Percentiles rank a stretch among this genome's conserved stretches.
Conservation (phyloP, 2,888 invertebrate genomes). For the Matsumyia berberina region DNA sequence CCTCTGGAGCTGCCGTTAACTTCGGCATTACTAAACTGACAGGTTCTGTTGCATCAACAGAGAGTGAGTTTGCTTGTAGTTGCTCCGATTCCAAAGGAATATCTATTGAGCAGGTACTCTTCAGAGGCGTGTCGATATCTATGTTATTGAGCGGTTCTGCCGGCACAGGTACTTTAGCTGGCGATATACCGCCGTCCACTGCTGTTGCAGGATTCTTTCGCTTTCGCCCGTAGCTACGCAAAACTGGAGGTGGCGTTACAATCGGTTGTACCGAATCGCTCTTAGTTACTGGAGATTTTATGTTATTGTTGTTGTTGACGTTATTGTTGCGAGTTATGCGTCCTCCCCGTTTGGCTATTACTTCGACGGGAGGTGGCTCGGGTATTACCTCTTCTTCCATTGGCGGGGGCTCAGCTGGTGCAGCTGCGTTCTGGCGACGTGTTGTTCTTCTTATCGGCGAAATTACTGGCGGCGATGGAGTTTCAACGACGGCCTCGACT, state of each 20-base stretch:
- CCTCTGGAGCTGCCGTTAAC: constrained; percentile 23
- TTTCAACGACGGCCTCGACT: constrained; percentile 21
- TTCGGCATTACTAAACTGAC: constrained; percentile 73
- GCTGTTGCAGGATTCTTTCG: constrained; percentile 80
- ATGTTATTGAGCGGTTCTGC: constrained; percentile 32
- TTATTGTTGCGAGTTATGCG: constrained; percentile 79
- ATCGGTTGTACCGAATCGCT: constrained; percentile 39
- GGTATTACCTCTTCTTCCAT: constrained; percentile 59
- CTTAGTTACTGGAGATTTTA: constrained; percentile 57
- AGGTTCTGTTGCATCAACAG: constrained; percentile 72
- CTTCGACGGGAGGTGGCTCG: constrained; percentile 62
- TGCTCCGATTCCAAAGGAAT: constrained; percentile 46
- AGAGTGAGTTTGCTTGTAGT: constrained; percentile 73
- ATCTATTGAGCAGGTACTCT: constrained; percentile 67
- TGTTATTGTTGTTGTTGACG: constrained; percentile 80
- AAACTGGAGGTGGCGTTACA: constrained; percentile 56
- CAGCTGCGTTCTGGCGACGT: constrained; percentile 44
- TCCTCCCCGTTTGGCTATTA: constrained; percentile 80
- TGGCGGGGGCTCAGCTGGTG: constrained; percentile 10
- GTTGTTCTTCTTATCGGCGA: constrained; percentile 64
- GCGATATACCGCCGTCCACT: constrained; percentile 61
- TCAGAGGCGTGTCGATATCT: constrained; percentile 42
- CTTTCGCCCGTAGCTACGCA: constrained; percentile 82
- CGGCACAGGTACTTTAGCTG: constrained; percentile 47
- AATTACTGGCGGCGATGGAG: constrained; percentile 15